Evolutionary conservation across 2,888 invertebrate genomes (phyloP).

Genomic region (Glaucopsyche alexis): DNA sequence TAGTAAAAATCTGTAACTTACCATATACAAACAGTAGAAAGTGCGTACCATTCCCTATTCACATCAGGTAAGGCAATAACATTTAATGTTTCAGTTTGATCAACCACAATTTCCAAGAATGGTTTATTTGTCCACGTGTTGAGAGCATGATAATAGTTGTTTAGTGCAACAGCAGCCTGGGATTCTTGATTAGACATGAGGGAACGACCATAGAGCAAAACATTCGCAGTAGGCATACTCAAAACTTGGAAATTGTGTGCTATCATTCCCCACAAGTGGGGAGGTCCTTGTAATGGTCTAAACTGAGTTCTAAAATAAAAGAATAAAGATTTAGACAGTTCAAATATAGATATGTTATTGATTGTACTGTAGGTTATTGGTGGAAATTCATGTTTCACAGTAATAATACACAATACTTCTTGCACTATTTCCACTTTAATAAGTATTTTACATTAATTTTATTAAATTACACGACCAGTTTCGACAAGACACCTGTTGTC

Average conservation of each 20-base stretch:
- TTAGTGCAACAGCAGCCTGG: slow-evolving; percentile 56
- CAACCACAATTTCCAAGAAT: slow-evolving; percentile 52
- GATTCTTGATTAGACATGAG: slow-evolving; percentile 51
- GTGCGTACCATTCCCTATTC: slow-evolving; percentile 57
- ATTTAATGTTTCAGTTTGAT: slow-evolving; percentile 57
- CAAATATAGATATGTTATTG: background rate
- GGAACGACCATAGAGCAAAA: slow-evolving; percentile 51
- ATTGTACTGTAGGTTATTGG: too few relatives aligned
- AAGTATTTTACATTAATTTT: too few relatives aligned
- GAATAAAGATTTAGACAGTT: background rate
- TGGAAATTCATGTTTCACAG: too few relatives aligned
- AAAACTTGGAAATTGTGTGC: slow-evolving; percentile 60
- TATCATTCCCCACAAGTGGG: slow-evolving; percentile 62
- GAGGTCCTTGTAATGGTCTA: slow-evolving; percentile 51
- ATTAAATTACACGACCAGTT: too few relatives aligned
- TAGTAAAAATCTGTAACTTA: slow-evolving; percentile 46
- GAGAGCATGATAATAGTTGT: slow-evolving; percentile 50
- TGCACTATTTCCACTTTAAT: too few relatives aligned
- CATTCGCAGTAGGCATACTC: slow-evolving; percentile 52
- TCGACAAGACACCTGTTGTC: too few relatives aligned
- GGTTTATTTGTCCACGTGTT: slow-evolving; percentile 60
- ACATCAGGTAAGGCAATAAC: slow-evolving; percentile 64
- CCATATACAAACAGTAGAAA: slow-evolving; percentile 68
- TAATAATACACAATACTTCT: too few relatives aligned
- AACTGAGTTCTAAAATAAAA: slow-evolving; percentile 46